phyloP scores from a whole-genome alignment of 2,888 invertebrate species.

The Calephelis perditalis region DNA sequence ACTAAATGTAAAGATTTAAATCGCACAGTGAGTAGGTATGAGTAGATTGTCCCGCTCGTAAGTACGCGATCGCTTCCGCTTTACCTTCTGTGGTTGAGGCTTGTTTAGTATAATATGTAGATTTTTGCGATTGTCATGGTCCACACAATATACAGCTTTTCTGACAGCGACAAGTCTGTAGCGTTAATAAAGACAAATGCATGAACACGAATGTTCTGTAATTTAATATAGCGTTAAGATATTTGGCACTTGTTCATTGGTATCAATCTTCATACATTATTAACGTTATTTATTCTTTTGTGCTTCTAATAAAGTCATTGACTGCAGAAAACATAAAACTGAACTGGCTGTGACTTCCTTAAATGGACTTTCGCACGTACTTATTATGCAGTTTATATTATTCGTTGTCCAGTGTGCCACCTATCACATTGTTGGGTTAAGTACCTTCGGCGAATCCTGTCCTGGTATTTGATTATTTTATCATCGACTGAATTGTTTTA shows the following conservation, averaged over 20 bases:
- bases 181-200: conserved; percentile 16
- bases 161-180: conserved; percentile 10
- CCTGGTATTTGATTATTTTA: too few species aligned
- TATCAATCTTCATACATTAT: conserved; percentile 12
- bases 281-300: background rate
- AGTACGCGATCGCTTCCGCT: too few species aligned
- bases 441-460: too few species aligned
- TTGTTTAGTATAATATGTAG: background rate
- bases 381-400: too few species aligned
- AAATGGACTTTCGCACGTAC: too few species aligned
- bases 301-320: background rate
- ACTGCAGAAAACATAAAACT: background rate
- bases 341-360: too few species aligned
- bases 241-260: conserved; percentile 17
- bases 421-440: too few species aligned
- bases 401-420: too few species aligned
- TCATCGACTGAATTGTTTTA: too few species aligned
- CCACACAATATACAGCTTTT: conserved; percentile 8
- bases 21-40: too few species aligned
- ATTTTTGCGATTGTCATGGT: conserved; percentile 8
- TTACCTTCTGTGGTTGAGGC: background rate
- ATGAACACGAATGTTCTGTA: conserved; percentile 15
- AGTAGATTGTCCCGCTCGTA: background rate
- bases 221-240: conserved; percentile 13
- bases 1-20: too few species aligned